phyloP scores from a whole-genome alignment of 2,113 vertebrate genomes.

The Sminthopsis crassicaudata region DNA sequence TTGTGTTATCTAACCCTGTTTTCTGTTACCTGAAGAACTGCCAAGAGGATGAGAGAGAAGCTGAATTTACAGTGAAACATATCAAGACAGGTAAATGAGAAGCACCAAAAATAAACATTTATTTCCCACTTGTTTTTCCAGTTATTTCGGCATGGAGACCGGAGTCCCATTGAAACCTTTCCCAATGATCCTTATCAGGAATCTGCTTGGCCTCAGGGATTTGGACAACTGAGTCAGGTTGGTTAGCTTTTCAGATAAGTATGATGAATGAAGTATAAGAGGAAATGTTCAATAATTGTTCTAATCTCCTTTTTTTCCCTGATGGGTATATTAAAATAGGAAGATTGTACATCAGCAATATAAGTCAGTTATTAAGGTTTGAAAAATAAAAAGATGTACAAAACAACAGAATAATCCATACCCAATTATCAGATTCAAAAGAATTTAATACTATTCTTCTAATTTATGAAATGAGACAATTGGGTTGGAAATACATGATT shows the following conservation, averaged over 20 bases:
- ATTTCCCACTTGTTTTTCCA: constrained; percentile 67
- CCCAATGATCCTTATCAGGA: constrained; percentile 88
- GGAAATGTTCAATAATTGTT: neutral
- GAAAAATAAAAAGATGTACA: neutral
- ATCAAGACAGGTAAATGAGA: constrained; percentile 24
- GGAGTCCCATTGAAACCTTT: constrained; percentile 89
- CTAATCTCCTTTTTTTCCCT: neutral
- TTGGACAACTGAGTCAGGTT: constrained; percentile 92
- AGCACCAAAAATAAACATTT: neutral
- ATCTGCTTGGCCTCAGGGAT: constrained; percentile 88
- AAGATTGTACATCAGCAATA: neutral
- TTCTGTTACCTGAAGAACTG: neutral
- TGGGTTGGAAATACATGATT: neutral
- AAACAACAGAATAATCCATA: neutral
- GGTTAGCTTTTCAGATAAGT: constrained; percentile 18
- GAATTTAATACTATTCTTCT: neutral
- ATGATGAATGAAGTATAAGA: neutral
- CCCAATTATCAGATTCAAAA: constrained; percentile 10
- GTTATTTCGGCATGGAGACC: constrained; percentile 91
- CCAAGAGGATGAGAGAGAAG: neutral
- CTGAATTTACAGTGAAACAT: constrained; percentile 1
- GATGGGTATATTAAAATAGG: constrained; percentile 9
- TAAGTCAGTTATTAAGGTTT: constrained; percentile 10
- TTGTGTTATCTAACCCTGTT: neutral
- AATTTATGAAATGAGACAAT: neutral